Evolutionary conservation across 2,797 vertebrate genomes (phyloP), one percentile per base, ranked within the genome.

Genomic region (Hoplostethus atlanticus): DNA sequence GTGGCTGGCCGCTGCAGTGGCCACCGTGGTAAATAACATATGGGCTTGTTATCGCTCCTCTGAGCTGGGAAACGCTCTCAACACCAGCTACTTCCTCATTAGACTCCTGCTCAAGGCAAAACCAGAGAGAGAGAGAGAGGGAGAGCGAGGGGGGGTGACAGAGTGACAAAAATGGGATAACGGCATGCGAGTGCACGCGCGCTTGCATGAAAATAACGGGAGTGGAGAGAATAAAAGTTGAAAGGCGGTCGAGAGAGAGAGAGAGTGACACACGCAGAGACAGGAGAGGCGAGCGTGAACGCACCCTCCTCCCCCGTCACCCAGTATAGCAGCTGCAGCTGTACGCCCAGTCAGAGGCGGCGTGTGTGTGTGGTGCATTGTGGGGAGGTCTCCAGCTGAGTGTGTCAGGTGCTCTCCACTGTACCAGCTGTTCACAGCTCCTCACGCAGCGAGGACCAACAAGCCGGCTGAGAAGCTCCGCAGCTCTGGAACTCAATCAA

Each of bases 21-120:
- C 83, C 84, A 67, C 85, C 55, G 77, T 78, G 62, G 86, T 82
- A 84, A 86, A 89, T 90, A 90, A 81, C 89, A 91, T 86, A 89
- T 75, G 80, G 79, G 84, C 88, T 92, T 88, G 84, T 88, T 92
- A 91, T 87, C 76, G 71, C 75, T 73, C 71, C 68, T 81, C 77
- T 67, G 76, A 90, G 77, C 73, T 15, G 42, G 70, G 84, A 84
- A 77, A 46, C 70, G 81, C 80, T 81, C 69, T 75, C 79, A 78
- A 73, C 53, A 70, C 61, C 71, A 73, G 84, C 77, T 77, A 74
- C 72, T 62, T 72, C 75, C 80, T 92, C 87, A 90, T 91, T 91
- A 90, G 81, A 82, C 70, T 77, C 68, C 71, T 76, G 86, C 87
- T 84, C 71, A 77, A 76, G 86, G 90, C 81, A 61, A 85, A 77